phyloP scores from a whole-genome alignment of 1,140 invertebrate species.

The Chlorops oryzae region DNA sequence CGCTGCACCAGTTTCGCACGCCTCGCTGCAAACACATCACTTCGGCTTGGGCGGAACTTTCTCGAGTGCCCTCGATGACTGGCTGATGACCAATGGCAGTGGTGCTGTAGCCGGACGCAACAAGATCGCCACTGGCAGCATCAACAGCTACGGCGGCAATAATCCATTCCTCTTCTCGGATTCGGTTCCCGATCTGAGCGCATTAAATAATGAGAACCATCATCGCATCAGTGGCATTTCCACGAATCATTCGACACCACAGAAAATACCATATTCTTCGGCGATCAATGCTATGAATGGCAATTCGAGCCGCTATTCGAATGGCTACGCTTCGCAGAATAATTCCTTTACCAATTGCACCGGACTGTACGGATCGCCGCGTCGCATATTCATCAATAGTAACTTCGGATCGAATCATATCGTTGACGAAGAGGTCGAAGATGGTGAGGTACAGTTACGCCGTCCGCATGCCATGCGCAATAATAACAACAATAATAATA shows the following conservation, averaged over 20 bases:
- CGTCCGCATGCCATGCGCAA: slow-evolving; percentile 33
- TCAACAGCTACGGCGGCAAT: slow-evolving; percentile 35
- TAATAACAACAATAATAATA: too few species aligned
- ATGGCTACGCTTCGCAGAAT: slow-evolving; percentile 40
- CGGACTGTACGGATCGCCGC: slow-evolving; percentile 35
- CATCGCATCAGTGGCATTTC: slow-evolving; percentile 40
- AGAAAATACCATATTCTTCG: slow-evolving; percentile 38
- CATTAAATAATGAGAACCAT: slow-evolving; percentile 43
- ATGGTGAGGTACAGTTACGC: slow-evolving; percentile 39
- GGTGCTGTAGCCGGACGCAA: slow-evolving; percentile 23
- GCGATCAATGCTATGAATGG: slow-evolving; percentile 20
- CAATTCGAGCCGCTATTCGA: slow-evolving; percentile 42
- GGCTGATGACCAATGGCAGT: slow-evolving; percentile 47
- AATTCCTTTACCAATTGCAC: slow-evolving; percentile 34
- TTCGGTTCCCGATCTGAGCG: slow-evolving; percentile 44
- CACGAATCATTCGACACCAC: slow-evolving; percentile 44
- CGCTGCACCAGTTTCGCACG: slow-evolving; percentile 43
- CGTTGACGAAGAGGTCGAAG: slow-evolving; percentile 44
- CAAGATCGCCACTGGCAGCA: slow-evolving; percentile 42
- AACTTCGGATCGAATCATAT: slow-evolving; percentile 42
- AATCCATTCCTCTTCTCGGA: slow-evolving; percentile 46
- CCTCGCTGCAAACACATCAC: slow-evolving; percentile 41
- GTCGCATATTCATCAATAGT: slow-evolving; percentile 42
- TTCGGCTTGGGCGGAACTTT: slow-evolving; percentile 41
- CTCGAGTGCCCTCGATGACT: slow-evolving; percentile 49